These are phyloP conservation scores for Limosa lapponica DNA, from an alignment of 2,797 vertebrate species.

Conservation along the genomic window DNA sequence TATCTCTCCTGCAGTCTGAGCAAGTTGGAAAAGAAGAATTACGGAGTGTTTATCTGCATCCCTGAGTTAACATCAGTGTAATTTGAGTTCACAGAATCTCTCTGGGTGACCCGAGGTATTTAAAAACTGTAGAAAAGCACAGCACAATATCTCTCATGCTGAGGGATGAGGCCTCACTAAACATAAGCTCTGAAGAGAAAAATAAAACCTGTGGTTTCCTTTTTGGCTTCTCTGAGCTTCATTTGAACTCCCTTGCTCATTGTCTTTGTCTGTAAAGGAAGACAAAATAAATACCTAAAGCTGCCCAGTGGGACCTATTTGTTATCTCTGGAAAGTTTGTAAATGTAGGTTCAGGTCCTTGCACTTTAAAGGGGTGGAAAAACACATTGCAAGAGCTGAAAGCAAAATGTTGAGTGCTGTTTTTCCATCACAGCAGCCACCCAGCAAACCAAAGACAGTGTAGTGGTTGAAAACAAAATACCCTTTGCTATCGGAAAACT, in stretches of 20 bases:
- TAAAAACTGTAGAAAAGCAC: neutral
- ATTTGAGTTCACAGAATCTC: neutral
- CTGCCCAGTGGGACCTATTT: neutral
- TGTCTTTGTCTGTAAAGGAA: neutral
- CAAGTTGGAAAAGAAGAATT: neutral
- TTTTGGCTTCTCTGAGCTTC: slow-evolving; percentile 7
- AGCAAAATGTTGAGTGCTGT: neutral
- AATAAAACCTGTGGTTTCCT: slow-evolving; percentile 53
- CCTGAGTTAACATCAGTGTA: neutral
- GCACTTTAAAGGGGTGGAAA: neutral
- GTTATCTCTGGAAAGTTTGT: slow-evolving; percentile 10
- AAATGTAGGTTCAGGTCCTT: neutral
- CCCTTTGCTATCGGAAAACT: neutral
- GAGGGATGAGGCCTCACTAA: neutral
- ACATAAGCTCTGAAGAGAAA: neutral
- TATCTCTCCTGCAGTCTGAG: neutral
- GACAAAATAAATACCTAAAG: slow-evolving; percentile 2
- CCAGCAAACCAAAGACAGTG: neutral
- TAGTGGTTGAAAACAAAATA: neutral
- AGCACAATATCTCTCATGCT: neutral
- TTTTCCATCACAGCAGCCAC: neutral
- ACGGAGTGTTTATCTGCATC: neutral
- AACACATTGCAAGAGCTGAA: neutral
- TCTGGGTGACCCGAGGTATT: neutral
- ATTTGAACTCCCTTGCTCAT: neutral